Evolutionary conservation across 2,113 vertebrate genomes (phyloP).

Genomic region (Noturus placidus): DNA sequence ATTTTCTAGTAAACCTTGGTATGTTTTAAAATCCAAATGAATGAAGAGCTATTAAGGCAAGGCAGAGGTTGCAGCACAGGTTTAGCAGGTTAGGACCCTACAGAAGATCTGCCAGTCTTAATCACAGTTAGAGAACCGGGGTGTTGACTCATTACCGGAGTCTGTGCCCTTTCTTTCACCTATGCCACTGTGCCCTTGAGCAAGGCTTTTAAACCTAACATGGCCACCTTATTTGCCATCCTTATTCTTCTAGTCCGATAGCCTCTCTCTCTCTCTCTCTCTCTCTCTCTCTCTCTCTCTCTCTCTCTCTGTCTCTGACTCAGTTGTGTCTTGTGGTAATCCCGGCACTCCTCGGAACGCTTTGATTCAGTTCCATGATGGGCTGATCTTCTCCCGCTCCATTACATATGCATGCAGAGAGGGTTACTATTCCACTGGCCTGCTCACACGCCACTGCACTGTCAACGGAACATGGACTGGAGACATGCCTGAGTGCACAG

Average conservation of each 20-base stretch:
- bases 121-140: conserved; percentile 22
- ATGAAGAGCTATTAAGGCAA: conserved; percentile 26
- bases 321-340: conserved; percentile 94
- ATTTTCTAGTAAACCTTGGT: conserved; percentile 21
- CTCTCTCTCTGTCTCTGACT: conserved; percentile 20
- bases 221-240: background rate
- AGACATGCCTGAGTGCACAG: conserved; percentile 86
- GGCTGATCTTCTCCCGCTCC: conserved; percentile 88
- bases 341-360: conserved; percentile 91
- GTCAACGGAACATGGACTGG: conserved; percentile 96
- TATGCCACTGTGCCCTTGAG: conserved; percentile 15
- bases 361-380: conserved; percentile 83
- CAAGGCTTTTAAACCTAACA: conserved; percentile 17
- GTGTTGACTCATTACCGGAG: conserved; percentile 9
- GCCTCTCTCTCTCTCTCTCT: conserved; percentile 12
- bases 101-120: conserved; percentile 19
- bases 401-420: conserved; percentile 90
- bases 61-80: background rate
- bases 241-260: background rate
- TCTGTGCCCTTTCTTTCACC: conserved; percentile 26
- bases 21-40: conserved; percentile 38
- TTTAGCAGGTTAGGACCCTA: conserved; percentile 36
- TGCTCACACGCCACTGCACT: conserved; percentile 91
- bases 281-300: conserved; percentile 16
- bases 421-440: conserved; percentile 88